Percentiles rank a stretch among this genome's conserved stretches.
phyloP scores from a whole-genome alignment of 2,888 invertebrate species.

The Allygus modestus region DNA sequence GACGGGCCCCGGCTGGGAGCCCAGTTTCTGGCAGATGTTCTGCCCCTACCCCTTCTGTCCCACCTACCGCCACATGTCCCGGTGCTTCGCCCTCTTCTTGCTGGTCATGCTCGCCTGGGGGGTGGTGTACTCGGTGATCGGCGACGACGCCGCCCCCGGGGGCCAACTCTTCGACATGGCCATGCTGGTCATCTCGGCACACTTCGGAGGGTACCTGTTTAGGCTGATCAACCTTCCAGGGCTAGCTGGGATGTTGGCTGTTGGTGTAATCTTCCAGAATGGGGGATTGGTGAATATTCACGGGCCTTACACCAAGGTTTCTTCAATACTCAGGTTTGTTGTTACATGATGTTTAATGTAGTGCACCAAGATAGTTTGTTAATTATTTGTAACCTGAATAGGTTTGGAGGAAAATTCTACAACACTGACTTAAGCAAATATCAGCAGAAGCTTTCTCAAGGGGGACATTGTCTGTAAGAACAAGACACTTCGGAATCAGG shows the following conservation, averaged over 20 bases:
- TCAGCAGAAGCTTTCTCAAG: too few species aligned
- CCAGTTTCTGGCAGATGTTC: conserved; percentile 86
- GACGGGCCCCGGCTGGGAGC: conserved; percentile 88
- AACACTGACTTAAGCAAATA: too few species aligned
- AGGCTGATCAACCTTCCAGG: conserved; percentile 87
- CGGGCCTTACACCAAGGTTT: conserved; percentile 81
- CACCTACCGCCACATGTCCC: conserved; percentile 89
- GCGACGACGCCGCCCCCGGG: conserved; percentile 88
- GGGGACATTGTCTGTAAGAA: too few species aligned
- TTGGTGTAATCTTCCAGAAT: conserved; percentile 87
- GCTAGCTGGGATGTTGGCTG: conserved; percentile 91
- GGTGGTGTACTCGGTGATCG: conserved; percentile 85
- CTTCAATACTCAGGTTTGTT: conserved; percentile 84
- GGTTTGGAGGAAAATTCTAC: too few species aligned
- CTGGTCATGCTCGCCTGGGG: conserved; percentile 88
- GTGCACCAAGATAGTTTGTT: too few species aligned
- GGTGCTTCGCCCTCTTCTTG: conserved; percentile 83
- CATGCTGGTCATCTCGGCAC: conserved; percentile 84
- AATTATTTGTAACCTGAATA: too few species aligned
- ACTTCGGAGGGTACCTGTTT: conserved; percentile 82
- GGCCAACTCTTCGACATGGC: conserved; percentile 89
- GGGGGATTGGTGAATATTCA: conserved; percentile 85
- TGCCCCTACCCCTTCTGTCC: conserved; percentile 93
- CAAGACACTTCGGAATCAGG: too few species aligned
- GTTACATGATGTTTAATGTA: too few species aligned